These are phyloP conservation scores for Trematocara marginatum DNA, from an alignment of 2,113 vertebrate genomes.

Conservation along the genomic window DNA sequence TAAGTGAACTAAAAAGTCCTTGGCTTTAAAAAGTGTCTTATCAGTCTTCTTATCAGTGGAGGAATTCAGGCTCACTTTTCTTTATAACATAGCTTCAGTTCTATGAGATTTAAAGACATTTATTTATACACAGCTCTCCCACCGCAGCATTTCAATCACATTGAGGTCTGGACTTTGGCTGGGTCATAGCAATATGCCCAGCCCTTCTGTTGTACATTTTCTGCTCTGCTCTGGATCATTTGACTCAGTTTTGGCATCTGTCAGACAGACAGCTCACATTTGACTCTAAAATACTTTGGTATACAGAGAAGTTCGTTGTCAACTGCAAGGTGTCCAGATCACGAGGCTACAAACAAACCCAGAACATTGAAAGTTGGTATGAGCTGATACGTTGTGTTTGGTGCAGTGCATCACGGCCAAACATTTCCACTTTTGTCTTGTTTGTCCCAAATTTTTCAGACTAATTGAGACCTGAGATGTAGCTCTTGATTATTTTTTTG, in stretches of 20 bases:
- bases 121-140: not conserved
- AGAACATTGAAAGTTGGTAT: not conserved
- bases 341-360: not conserved
- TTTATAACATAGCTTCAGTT: not conserved
- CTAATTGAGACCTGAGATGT: not conserved
- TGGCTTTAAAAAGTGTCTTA: not conserved
- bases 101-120: not conserved
- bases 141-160: not conserved
- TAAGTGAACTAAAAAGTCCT: conserved; percentile 5
- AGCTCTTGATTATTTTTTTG: not conserved
- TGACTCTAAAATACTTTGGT: not conserved
- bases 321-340: not conserved
- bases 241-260: not conserved
- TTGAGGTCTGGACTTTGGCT: not conserved
- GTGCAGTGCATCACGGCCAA: not conserved
- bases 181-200: not conserved
- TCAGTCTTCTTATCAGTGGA: not conserved
- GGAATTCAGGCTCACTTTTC: not conserved
- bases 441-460: not conserved
- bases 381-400: not conserved
- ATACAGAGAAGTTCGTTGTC: not conserved
- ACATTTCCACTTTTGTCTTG: not conserved
- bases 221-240: not conserved
- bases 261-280: not conserved
- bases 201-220: not conserved